These are phyloP conservation scores for Epizoanthus fatuus DNA, from an alignment of 92 coral and sea anemone species.

Conservation along the genomic window DNA sequence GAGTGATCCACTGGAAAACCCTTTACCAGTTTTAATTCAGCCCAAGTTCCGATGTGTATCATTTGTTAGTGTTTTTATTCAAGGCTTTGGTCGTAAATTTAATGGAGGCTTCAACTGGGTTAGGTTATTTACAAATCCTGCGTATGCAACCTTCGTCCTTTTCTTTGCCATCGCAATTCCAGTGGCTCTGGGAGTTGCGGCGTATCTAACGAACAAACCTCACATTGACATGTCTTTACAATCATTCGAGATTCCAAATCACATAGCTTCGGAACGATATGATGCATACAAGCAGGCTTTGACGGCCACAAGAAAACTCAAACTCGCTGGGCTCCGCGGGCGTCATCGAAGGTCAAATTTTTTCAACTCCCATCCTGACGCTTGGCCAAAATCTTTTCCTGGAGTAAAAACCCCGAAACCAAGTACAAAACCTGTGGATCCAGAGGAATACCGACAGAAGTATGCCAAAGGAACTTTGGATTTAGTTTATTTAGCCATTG, in stretches of 20 bases:
- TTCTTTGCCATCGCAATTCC: slow-evolving; percentile 58
- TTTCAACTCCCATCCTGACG: slow-evolving; percentile 3
- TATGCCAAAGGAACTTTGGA: slow-evolving; percentile 71
- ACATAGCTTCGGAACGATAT: slow-evolving; percentile 62
- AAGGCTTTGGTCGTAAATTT: neutral
- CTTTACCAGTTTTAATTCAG: slow-evolving; percentile 62
- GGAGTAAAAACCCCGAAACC: slow-evolving; percentile 7
- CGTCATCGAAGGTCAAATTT: slow-evolving; percentile 20
- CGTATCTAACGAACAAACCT: slow-evolving; percentile 26
- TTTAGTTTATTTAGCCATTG: slow-evolving; percentile 87
- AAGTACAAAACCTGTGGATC: slow-evolving; percentile 33
- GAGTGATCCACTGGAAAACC: neutral
- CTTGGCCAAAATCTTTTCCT: slow-evolving; percentile 51
- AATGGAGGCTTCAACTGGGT: slow-evolving; percentile 2
- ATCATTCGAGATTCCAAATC: slow-evolving; percentile 88
- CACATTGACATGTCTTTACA: slow-evolving; percentile 77
- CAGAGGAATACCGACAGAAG: slow-evolving; percentile 51
- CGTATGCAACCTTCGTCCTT: slow-evolving; percentile 44
- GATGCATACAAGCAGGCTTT: slow-evolving; percentile 73
- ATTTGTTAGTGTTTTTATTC: slow-evolving; percentile 9
- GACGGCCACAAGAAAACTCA: slow-evolving; percentile 35
- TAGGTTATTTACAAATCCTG: slow-evolving; percentile 40
- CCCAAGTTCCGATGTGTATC: slow-evolving; percentile 67
- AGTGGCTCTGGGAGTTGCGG: slow-evolving; percentile 37
- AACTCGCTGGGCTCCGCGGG: neutral